Conservation (phyloP, 2,888 invertebrate genomes). For the Andrena trimmerana region DNA sequence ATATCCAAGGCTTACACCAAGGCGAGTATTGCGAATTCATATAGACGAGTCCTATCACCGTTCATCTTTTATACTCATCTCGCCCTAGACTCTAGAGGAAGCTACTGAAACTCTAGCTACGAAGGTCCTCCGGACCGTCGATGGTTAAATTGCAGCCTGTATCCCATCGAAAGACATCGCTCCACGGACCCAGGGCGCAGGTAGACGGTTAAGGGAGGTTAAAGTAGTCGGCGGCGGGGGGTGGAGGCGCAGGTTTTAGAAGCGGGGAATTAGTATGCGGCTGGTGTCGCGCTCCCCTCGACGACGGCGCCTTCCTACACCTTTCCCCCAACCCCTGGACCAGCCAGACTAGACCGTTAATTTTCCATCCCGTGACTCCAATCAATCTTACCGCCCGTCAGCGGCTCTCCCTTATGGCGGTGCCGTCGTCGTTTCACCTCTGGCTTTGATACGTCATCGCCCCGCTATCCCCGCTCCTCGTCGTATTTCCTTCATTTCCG, state of each 20-base stretch:
- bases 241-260: slow-evolving; percentile 37
- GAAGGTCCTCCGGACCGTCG: neutral
- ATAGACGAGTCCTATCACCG: neutral
- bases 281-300: slow-evolving; percentile 78
- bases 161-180: slow-evolving; percentile 14
- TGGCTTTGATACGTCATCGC: slow-evolving; percentile 64
- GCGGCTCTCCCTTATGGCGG: slow-evolving; percentile 75
- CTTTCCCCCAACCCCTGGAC: slow-evolving; percentile 72
- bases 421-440: slow-evolving; percentile 64
- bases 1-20: no score
- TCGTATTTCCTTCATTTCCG: slow-evolving; percentile 57
- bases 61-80: neutral
- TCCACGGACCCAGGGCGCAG: slow-evolving; percentile 19
- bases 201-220: slow-evolving; percentile 56
- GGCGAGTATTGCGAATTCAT: no score
- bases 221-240: slow-evolving; percentile 46
- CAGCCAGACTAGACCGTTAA: slow-evolving; percentile 82
- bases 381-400: slow-evolving; percentile 84
- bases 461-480: slow-evolving; percentile 39
- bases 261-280: slow-evolving; percentile 81
- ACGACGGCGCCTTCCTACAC: slow-evolving; percentile 71
- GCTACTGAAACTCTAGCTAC: neutral
- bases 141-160: neutral
- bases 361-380: slow-evolving; percentile 85
- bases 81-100: neutral